These are phyloP conservation scores for Matsumyia berberina DNA, from an alignment of 2,888 invertebrate species.

Conservation along the genomic window DNA sequence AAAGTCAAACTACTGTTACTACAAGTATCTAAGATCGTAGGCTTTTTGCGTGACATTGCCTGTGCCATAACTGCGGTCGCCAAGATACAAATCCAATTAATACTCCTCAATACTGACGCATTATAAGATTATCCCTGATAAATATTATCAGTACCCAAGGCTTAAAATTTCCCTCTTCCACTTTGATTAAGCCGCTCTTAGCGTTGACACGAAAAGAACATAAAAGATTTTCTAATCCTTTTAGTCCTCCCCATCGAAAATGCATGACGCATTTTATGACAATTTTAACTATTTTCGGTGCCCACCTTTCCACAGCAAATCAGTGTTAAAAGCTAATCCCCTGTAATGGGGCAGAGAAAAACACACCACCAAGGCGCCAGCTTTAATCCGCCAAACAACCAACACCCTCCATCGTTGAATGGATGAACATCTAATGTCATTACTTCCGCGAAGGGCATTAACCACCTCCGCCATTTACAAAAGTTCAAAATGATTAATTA, in stretches of 20 bases:
- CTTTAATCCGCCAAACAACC: neutral
- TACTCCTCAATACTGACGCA: no score
- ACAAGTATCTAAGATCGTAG: no score
- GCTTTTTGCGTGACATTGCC: no score
- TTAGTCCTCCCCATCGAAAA: neutral
- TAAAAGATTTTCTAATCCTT: neutral
- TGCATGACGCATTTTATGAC: neutral
- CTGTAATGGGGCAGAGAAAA: neutral
- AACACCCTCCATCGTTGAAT: neutral
- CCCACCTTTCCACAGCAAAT: neutral
- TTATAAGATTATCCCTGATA: no score
- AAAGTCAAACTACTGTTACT: no score
- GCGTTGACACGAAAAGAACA: neutral
- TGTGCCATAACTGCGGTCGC: no score
- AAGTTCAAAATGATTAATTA: conserved; percentile 50
- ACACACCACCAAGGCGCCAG: neutral
- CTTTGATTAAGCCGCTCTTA: no score
- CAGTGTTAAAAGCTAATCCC: neutral
- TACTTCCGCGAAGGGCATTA: conserved; percentile 1
- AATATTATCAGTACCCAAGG: no score
- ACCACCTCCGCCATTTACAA: neutral
- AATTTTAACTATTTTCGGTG: no score
- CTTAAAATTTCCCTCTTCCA: no score
- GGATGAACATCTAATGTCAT: neutral
- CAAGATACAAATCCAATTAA: no score